Percentiles rank a stretch among this genome's conserved stretches.
Evolutionary conservation across 1,140 invertebrate species (phyloP).

Genomic region (Acyrthosiphon pisum): DNA sequence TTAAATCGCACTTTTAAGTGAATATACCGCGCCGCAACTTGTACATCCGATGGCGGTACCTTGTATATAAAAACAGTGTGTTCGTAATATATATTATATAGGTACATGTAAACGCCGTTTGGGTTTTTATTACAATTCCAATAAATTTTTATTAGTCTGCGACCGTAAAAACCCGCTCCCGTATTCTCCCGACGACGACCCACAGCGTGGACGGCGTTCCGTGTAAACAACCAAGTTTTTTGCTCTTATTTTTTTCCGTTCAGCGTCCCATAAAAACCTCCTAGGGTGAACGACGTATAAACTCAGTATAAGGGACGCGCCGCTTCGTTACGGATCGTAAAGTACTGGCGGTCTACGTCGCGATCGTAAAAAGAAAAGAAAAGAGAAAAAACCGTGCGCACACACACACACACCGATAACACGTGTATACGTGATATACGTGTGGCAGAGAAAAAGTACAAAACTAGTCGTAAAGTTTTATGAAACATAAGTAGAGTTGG

Average conservation of each 20-base stretch:
- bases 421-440: not conserved
- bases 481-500: conserved; percentile 54
- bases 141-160: conserved; percentile 50
- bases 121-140: conserved; percentile 47
- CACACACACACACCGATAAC: not conserved
- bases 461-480: conserved; percentile 51
- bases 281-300: conserved; percentile 37
- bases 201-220: not conserved
- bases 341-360: conserved; percentile 39
- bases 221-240: conserved; percentile 52
- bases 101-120: conserved; percentile 18
- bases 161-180: conserved; percentile 47
- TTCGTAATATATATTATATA: not conserved
- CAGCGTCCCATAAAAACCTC: conserved; percentile 23
- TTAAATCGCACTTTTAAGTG: conserved; percentile 42
- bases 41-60: not conserved
- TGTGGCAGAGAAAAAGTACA: conserved; percentile 11
- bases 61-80: not conserved
- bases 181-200: not conserved
- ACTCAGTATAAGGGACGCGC: conserved; percentile 41
- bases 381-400: not conserved
- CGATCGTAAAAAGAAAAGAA: conserved; percentile 45
- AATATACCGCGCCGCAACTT: not conserved
- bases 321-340: conserved; percentile 52
- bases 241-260: not conserved